Conservation (phyloP, 2,113 vertebrate genomes). For the Tragelaphus imberbis region DNA sequence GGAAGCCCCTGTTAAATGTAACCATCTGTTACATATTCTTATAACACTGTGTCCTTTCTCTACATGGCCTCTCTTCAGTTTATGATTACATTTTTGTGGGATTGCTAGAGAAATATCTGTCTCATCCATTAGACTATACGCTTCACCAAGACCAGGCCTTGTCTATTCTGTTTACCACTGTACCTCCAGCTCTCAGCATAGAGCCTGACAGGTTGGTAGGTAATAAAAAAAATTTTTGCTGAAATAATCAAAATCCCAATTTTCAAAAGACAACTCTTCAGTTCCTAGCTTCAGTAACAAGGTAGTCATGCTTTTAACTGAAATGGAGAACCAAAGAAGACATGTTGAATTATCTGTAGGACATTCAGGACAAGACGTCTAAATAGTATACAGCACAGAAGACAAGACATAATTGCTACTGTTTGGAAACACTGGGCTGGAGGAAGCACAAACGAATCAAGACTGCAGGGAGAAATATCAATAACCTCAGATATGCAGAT, state of each 20-base stretch:
- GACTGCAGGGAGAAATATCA: not conserved
- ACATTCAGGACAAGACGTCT: not conserved
- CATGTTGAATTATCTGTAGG: not conserved
- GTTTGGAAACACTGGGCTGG: not conserved
- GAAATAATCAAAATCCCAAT: slow-evolving; percentile 15
- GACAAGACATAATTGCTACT: not conserved
- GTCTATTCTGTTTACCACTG: not conserved
- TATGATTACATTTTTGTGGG: slow-evolving; percentile 12
- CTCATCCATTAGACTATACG: not conserved
- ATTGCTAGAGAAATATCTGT: not conserved
- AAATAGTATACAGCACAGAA: not conserved
- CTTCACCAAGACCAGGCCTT: not conserved
- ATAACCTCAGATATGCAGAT: not conserved
- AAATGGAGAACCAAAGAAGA: slow-evolving; percentile 4
- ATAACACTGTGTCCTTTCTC: not conserved
- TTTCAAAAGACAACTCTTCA: not conserved
- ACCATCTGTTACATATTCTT: not conserved
- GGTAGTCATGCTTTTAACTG: not conserved
- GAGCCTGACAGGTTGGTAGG: not conserved
- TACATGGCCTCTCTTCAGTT: not conserved
- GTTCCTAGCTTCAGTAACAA: not conserved
- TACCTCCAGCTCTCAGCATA: not conserved
- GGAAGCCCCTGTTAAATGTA: not conserved
- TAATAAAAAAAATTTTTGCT: not conserved
- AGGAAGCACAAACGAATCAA: not conserved